Evolutionary conservation across 2,797 vertebrate species (phyloP).

Genomic region (Macropodus opercularis): DNA sequence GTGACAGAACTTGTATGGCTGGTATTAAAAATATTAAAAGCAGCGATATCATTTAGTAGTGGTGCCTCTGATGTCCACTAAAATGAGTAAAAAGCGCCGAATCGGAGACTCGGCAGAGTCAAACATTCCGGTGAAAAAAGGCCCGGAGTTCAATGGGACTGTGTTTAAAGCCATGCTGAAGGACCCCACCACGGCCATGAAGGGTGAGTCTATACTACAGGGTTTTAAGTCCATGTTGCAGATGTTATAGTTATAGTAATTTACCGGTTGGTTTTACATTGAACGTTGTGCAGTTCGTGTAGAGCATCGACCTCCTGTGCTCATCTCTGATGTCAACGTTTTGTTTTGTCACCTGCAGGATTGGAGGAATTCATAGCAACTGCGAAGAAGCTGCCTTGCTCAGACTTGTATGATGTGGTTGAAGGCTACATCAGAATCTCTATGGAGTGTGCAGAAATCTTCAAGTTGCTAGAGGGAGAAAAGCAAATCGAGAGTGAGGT

Average conservation of each 20-base stretch:
- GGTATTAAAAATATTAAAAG: background rate
- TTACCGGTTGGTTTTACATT: too few species aligned
- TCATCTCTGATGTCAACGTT: background rate
- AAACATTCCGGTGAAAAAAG: slow-evolving; percentile 62
- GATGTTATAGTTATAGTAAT: too few species aligned
- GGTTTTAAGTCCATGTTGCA: background rate
- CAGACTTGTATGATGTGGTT: slow-evolving; percentile 88
- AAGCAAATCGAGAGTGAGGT: slow-evolving; percentile 86
- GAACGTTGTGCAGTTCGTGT: background rate
- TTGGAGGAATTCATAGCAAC: slow-evolving; percentile 85
- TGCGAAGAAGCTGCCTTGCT: slow-evolving; percentile 84
- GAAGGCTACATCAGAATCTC: slow-evolving; percentile 96
- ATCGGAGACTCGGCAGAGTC: slow-evolving; percentile 46
- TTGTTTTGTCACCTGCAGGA: slow-evolving; percentile 38
- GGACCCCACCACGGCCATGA: slow-evolving; percentile 72
- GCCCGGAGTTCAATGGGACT: slow-evolving; percentile 80
- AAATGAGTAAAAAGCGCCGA: slow-evolving; percentile 70
- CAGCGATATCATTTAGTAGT: accelerated
- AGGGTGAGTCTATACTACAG: slow-evolving; percentile 65
- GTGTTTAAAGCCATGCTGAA: slow-evolving; percentile 81
- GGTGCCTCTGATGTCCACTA: slow-evolving; percentile 1
- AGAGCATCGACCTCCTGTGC: background rate
- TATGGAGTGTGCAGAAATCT: slow-evolving; percentile 91
- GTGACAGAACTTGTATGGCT: background rate
- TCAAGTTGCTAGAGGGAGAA: slow-evolving; percentile 88